phyloP scores from a whole-genome alignment of 2,888 invertebrate species.

The Drosophila prostipennis region DNA sequence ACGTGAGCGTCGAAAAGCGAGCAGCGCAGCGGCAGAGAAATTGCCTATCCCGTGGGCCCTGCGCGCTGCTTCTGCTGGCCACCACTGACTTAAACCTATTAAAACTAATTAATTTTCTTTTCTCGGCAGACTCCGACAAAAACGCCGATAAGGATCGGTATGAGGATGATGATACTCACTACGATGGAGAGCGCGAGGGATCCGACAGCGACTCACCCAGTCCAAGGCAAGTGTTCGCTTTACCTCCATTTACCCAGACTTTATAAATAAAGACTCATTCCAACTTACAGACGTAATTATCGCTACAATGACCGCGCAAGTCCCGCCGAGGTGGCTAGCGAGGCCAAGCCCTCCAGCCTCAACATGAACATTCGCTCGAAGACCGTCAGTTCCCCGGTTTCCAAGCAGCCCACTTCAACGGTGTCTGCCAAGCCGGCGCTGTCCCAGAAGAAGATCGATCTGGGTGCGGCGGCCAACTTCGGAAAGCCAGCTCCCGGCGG shows the following conservation, averaged over 20 bases:
- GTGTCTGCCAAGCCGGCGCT: conserved; percentile 85
- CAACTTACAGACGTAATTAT: conserved; percentile 75
- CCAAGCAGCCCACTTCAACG: conserved; percentile 57
- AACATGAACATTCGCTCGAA: conserved; percentile 81
- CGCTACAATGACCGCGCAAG: conserved; percentile 84
- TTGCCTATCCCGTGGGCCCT: too few relatives aligned
- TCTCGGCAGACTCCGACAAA: conserved; percentile 81
- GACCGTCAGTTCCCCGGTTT: conserved; percentile 77
- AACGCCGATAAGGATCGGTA: conserved; percentile 76
- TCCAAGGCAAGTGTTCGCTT: conserved; percentile 77
- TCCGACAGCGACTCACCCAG: conserved; percentile 88
- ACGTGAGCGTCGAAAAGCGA: too few relatives aligned
- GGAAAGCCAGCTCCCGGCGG: conserved; percentile 84
- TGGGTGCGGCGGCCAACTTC: conserved; percentile 89
- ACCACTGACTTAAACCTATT: too few relatives aligned
- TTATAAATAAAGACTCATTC: not conserved
- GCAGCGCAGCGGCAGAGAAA: too few relatives aligned
- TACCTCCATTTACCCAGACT: not conserved
- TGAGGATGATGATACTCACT: conserved; percentile 86
- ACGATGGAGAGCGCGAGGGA: conserved; percentile 88
- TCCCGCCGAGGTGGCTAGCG: conserved; percentile 80
- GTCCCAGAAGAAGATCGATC: conserved; percentile 86
- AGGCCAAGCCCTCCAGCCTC: conserved; percentile 73
- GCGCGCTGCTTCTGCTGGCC: too few relatives aligned
- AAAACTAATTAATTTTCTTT: too few relatives aligned